Conservation (phyloP, 2,888 invertebrate genomes). For the Diplolepis rosae region DNA sequence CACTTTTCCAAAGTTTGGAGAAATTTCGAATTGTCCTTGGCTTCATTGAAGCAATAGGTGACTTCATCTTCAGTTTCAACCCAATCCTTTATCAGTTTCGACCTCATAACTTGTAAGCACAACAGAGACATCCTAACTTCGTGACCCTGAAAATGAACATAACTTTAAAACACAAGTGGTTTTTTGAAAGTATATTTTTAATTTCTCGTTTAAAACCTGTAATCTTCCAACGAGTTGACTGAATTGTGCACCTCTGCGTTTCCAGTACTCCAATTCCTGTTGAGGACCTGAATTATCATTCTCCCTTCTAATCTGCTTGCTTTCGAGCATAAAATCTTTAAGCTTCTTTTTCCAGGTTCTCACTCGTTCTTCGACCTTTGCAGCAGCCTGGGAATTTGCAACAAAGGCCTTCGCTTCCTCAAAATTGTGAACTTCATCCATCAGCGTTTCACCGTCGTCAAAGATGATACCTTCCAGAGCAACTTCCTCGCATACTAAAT, state of each 20-base stretch:
- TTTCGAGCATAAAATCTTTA: conserved; percentile 87
- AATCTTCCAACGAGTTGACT: conserved; percentile 88
- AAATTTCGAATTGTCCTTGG: conserved; percentile 96
- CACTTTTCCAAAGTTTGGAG: conserved; percentile 95
- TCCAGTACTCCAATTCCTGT: conserved; percentile 97
- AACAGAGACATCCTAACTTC: conserved; percentile 87
- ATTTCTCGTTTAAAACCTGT: conserved; percentile 73
- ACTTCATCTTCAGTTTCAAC: conserved; percentile 91
- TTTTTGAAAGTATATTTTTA: background rate
- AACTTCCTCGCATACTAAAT: conserved; percentile 87
- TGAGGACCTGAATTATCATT: conserved; percentile 95
- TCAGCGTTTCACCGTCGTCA: conserved; percentile 81
- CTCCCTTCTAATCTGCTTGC: conserved; percentile 92
- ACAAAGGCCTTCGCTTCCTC: conserved; percentile 82
- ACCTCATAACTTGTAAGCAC: conserved; percentile 84
- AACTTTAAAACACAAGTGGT: conserved; percentile 11
- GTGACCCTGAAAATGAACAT: conserved; percentile 75
- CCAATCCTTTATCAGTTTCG: conserved; percentile 88
- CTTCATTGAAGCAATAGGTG: conserved; percentile 95
- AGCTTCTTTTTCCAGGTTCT: conserved; percentile 87
- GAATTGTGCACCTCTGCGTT: conserved; percentile 94
- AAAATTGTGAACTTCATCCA: conserved; percentile 78
- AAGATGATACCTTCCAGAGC: conserved; percentile 86
- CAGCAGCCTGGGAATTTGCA: conserved; percentile 79
- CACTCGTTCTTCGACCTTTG: conserved; percentile 82